Percentiles rank a stretch among this genome's conserved stretches.
These are phyloP conservation scores for Tiliqua scincoides DNA, from an alignment of 2,113 vertebrate species.

Conservation along the genomic window DNA sequence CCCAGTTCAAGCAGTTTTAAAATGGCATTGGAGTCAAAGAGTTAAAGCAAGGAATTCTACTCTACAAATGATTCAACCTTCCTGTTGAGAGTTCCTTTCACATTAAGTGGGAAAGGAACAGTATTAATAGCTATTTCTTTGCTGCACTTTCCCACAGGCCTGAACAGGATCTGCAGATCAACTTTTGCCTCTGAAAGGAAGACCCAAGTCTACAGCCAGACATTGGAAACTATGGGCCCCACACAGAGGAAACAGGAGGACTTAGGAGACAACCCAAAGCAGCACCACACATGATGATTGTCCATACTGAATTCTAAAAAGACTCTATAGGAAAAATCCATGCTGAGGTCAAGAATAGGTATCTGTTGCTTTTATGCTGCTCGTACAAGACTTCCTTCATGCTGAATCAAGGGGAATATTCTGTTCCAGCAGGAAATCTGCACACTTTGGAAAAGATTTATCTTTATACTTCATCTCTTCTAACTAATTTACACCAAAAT, in stretches of 20 bases:
- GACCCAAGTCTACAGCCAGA: constrained; percentile 68
- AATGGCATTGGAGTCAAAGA: constrained; percentile 68
- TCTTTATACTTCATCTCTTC: constrained; percentile 45
- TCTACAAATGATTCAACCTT: constrained; percentile 74
- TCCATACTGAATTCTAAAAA: constrained; percentile 17
- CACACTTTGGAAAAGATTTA: constrained; percentile 70
- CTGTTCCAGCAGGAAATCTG: constrained; percentile 65
- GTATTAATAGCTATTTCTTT: constrained; percentile 78
- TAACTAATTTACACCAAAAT: constrained; percentile 66
- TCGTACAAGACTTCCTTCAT: constrained; percentile 46
- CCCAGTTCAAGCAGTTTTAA: constrained; percentile 33
- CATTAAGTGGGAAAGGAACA: constrained; percentile 75
- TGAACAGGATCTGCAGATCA: constrained; percentile 77
- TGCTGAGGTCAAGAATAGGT: constrained; percentile 13
- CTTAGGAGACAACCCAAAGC: constrained; percentile 52
- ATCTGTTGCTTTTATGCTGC: constrained; percentile 33
- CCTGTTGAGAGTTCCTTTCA: constrained; percentile 83
- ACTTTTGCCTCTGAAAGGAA: constrained; percentile 72
- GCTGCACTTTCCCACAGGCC: constrained; percentile 80
- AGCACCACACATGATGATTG: constrained; percentile 44
- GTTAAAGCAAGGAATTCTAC: constrained; percentile 72
- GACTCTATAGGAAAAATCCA: not conserved
- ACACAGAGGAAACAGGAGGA: constrained; percentile 71
- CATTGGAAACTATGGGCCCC: constrained; percentile 64
- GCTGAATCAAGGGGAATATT: constrained; percentile 61